Conservation (phyloP, 1,140 invertebrate genomes). For the Hirudo medicinalis region DNA sequence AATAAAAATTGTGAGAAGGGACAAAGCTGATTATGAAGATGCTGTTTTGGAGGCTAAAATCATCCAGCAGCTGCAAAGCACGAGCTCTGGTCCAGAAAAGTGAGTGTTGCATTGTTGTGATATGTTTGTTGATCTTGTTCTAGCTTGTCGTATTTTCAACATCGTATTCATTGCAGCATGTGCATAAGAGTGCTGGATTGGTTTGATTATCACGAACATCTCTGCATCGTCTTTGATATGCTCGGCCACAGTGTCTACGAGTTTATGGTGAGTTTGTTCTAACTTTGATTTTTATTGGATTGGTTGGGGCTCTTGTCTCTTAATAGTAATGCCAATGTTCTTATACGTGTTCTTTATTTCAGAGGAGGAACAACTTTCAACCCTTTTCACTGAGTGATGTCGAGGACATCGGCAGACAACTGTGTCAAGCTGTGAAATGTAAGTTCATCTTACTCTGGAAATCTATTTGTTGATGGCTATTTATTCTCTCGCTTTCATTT, state of each 20-base stretch:
- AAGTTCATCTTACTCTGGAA: slow-evolving; percentile 27
- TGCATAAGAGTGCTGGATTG: slow-evolving; percentile 97
- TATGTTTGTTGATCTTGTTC: not conserved
- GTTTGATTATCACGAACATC: slow-evolving; percentile 98
- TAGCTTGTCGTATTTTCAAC: not conserved
- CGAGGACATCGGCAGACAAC: slow-evolving; percentile 88
- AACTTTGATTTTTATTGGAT: too few relatives aligned
- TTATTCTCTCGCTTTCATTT: slow-evolving; percentile 27
- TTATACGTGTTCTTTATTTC: too few relatives aligned
- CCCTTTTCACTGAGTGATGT: slow-evolving; percentile 95
- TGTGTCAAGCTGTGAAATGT: slow-evolving; percentile 88
- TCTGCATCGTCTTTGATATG: slow-evolving; percentile 98
- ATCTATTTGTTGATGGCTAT: slow-evolving; percentile 19
- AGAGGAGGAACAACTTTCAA: slow-evolving; percentile 98
- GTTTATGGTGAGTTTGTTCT: slow-evolving; percentile 66
- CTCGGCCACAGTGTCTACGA: slow-evolving; percentile 97
- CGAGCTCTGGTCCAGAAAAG: not conserved
- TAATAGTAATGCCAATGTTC: too few relatives aligned
- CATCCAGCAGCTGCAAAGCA: not conserved
- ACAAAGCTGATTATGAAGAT: slow-evolving; percentile 11
- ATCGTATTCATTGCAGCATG: slow-evolving; percentile 43
- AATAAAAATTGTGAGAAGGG: not conserved
- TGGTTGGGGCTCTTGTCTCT: too few relatives aligned
- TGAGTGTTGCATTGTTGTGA: not conserved
- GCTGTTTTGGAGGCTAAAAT: slow-evolving; percentile 9